A percentile compares a stretch with the other conserved stretches of the same genome.
phyloP scores from a whole-genome alignment of 2,888 invertebrate species.

The Erebia ligea region DNA sequence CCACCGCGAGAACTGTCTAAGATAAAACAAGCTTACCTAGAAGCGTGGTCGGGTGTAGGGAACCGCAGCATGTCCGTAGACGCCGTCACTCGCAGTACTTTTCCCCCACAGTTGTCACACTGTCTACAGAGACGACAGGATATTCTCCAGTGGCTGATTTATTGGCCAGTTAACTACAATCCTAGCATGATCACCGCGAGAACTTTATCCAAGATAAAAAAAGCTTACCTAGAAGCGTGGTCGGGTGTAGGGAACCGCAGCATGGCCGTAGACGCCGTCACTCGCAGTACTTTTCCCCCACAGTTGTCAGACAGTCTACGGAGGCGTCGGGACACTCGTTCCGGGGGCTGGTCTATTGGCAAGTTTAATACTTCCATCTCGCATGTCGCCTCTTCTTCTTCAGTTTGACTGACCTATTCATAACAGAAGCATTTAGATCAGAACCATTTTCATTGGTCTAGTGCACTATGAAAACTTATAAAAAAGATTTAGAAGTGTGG shows the following conservation, averaged over 20 bases:
- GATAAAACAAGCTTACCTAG: too few relatives aligned
- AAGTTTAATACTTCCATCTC: constrained; percentile 88
- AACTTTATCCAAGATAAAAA: neutral
- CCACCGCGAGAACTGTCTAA: neutral
- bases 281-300: constrained; percentile 88
- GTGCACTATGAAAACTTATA: neutral
- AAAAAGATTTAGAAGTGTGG: neutral
- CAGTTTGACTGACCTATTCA: constrained; percentile 55
- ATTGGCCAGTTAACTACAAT: constrained; percentile 60
- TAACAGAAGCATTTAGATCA: neutral
- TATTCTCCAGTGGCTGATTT: constrained; percentile 38
- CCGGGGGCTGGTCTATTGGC: constrained; percentile 83
- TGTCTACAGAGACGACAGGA: constrained; percentile 53
- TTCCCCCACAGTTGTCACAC: constrained; percentile 88
- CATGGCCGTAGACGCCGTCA: constrained; percentile 85
- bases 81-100: constrained; percentile 50
- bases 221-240: constrained; percentile 86
- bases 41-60: constrained; percentile 86
- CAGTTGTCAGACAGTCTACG: constrained; percentile 90
- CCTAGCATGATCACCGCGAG: too few relatives aligned
- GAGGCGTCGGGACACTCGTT: constrained; percentile 84
- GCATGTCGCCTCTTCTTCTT: constrained; percentile 66
- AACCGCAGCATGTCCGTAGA: neutral
- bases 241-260: constrained; percentile 88
- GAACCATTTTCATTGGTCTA: neutral